Percentiles rank a stretch among this genome's conserved stretches.
These are phyloP conservation scores for Cyrtorhinus lividipennis DNA, from an alignment of 1,140 invertebrate species.

Conservation along the genomic window DNA sequence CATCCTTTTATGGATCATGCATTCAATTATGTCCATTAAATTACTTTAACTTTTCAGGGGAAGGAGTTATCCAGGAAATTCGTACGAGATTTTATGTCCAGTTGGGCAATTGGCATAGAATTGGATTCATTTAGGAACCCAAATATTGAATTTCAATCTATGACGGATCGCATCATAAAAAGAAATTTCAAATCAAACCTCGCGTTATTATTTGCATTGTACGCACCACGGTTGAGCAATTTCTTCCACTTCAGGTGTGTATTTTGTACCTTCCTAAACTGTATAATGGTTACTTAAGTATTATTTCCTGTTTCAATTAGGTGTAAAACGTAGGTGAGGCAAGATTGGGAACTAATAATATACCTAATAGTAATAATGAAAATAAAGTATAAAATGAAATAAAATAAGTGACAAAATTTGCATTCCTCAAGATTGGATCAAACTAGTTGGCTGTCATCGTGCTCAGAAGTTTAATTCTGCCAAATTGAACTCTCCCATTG, in stretches of 20 bases:
- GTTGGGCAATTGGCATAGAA: slow-evolving; percentile 40
- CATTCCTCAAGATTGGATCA: too few species aligned
- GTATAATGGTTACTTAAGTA: background rate
- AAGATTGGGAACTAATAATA: too few species aligned
- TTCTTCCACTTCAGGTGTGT: slow-evolving; percentile 19
- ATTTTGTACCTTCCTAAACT: background rate
- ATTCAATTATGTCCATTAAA: too few species aligned
- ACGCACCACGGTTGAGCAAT: slow-evolving; percentile 21
- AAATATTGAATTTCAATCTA: slow-evolving; percentile 34
- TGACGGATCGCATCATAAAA: slow-evolving; percentile 31
- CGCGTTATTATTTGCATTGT: slow-evolving; percentile 20
- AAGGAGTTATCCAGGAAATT: slow-evolving; percentile 18
- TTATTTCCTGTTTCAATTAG: too few species aligned
- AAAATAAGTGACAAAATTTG: too few species aligned
- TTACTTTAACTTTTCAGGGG: background rate
- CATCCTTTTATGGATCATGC: too few species aligned
- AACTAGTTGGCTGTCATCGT: too few species aligned
- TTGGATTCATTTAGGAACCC: slow-evolving; percentile 35
- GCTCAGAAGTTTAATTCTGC: too few species aligned
- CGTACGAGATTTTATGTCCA: slow-evolving; percentile 40
- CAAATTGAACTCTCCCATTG: too few species aligned
- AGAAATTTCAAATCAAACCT: slow-evolving; percentile 26
- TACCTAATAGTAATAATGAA: too few species aligned
- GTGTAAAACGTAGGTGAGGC: too few species aligned
- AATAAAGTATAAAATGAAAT: too few species aligned